A percentile compares a stretch with the other conserved stretches of the same genome.
phyloP scores from a whole-genome alignment of 2,797 vertebrate species.

The Mallotus villosus region DNA sequence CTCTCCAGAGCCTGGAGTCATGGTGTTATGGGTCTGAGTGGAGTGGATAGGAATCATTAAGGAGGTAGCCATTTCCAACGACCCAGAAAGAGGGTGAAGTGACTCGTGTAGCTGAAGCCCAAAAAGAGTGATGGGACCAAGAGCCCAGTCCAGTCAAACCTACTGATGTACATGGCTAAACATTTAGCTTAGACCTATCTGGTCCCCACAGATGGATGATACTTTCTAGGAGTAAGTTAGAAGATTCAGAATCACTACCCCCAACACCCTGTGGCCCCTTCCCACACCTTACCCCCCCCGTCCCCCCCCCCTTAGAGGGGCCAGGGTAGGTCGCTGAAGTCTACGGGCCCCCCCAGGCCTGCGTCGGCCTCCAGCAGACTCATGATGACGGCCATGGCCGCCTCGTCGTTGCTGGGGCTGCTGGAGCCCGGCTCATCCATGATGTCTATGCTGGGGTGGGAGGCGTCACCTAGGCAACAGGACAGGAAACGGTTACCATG shows the following conservation, averaged over 20 bases:
- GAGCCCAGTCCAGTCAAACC: background rate
- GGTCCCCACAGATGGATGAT: background rate
- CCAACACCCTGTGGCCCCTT: constrained; percentile 8
- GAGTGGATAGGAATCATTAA: background rate
- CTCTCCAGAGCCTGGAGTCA: background rate
- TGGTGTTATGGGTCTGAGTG: background rate
- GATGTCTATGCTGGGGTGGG: constrained; percentile 93
- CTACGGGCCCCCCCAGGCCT: constrained; percentile 94
- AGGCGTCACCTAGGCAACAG: constrained; percentile 84
- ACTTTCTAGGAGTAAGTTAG: background rate
- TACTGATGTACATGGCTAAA: background rate
- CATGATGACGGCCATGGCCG: constrained; percentile 99
- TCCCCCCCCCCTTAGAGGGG: constrained; percentile 82
- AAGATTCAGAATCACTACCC: background rate
- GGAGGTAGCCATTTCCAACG: background rate
- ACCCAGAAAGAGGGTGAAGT: background rate
- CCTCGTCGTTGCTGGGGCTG: constrained; percentile 96
- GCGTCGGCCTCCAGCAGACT: constrained; percentile 97
- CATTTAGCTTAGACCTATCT: background rate
- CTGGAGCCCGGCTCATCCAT: constrained; percentile 96
- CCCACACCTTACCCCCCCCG: constrained; percentile 8
- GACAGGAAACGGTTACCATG: background rate
- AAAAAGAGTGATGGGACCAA: background rate
- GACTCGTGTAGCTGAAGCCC: too few relatives aligned
- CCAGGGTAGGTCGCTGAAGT: constrained; percentile 99